A percentile compares a stretch with the other conserved stretches of the same genome.
phyloP scores from a whole-genome alignment of 1,140 invertebrate genomes.

The Drosophila suzukii region DNA sequence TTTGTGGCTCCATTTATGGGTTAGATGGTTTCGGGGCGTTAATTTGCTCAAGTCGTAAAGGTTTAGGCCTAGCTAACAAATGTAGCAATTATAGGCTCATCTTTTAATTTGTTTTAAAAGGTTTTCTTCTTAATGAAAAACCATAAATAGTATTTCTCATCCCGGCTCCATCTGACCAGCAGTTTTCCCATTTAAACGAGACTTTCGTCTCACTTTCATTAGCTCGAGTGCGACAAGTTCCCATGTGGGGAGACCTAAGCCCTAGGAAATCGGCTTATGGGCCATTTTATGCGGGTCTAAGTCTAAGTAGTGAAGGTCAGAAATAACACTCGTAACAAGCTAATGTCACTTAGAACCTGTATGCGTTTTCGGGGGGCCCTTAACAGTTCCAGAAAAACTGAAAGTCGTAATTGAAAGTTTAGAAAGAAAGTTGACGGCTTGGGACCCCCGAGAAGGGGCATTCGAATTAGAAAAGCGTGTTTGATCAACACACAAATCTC shows the following conservation, averaged over 20 bases:
- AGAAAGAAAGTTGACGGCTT: conserved; percentile 65
- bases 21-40: conserved; percentile 2
- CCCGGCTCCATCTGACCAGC: neutral
- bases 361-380: conserved; percentile 12
- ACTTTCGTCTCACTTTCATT: conserved; percentile 26
- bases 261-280: conserved; percentile 30
- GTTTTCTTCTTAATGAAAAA: neutral
- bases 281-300: conserved; percentile 8
- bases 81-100: neutral
- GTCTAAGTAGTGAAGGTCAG: conserved; percentile 36
- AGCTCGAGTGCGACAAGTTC: conserved; percentile 10
- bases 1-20: conserved; percentile 12
- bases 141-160: conserved; percentile 1
- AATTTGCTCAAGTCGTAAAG: neutral
- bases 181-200: neutral
- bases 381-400: conserved; percentile 52
- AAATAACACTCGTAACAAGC: conserved; percentile 25
- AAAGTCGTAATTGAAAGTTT: conserved; percentile 78
- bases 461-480: conserved; percentile 62
- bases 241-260: conserved; percentile 18
- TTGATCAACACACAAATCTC: conserved; percentile 47
- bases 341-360: conserved; percentile 52
- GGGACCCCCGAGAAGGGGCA: conserved; percentile 46
- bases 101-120: no score
- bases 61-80: neutral